Percentiles rank a stretch among this genome's conserved stretches.
Conservation (phyloP, 2,797 vertebrate species). For the Austrolebias charrua region DNA sequence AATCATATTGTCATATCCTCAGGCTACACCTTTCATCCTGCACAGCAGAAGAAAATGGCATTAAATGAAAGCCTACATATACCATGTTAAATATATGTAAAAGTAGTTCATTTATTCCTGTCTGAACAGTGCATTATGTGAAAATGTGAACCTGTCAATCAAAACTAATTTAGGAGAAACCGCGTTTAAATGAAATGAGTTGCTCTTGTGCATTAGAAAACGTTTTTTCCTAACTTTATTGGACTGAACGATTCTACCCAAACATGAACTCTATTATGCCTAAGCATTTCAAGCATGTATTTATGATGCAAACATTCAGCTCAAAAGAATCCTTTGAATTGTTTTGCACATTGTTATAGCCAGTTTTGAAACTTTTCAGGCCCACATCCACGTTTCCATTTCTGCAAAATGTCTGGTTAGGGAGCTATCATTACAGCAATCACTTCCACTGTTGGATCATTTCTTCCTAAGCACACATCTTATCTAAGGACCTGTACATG, state of each 20-base stretch:
- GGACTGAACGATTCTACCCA: slow-evolving; percentile 36
- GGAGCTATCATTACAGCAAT: slow-evolving; percentile 78
- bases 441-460: slow-evolving; percentile 71
- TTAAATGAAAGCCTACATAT: slow-evolving; percentile 45
- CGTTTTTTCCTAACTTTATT: slow-evolving; percentile 39
- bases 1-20: slow-evolving; percentile 70
- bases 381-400: slow-evolving; percentile 70
- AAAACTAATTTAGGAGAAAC: slow-evolving; percentile 34
- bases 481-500: slow-evolving; percentile 45
- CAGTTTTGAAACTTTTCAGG: slow-evolving; percentile 54
- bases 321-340: slow-evolving; percentile 67
- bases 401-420: slow-evolving; percentile 78
- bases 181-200: slow-evolving; percentile 13
- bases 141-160: slow-evolving; percentile 43
- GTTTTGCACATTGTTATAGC: slow-evolving; percentile 44
- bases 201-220: slow-evolving; percentile 20
- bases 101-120: slow-evolving; percentile 45
- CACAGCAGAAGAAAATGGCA: slow-evolving; percentile 55
- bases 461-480: slow-evolving; percentile 67
- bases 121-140: slow-evolving; percentile 39
- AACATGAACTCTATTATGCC: slow-evolving; percentile 67
- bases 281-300: slow-evolving; percentile 41
- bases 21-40: slow-evolving; percentile 66
- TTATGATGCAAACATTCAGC: slow-evolving; percentile 61
- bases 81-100: slow-evolving; percentile 49